Conservation (phyloP, 2,888 invertebrate species). For the Brenthis hecate region DNA sequence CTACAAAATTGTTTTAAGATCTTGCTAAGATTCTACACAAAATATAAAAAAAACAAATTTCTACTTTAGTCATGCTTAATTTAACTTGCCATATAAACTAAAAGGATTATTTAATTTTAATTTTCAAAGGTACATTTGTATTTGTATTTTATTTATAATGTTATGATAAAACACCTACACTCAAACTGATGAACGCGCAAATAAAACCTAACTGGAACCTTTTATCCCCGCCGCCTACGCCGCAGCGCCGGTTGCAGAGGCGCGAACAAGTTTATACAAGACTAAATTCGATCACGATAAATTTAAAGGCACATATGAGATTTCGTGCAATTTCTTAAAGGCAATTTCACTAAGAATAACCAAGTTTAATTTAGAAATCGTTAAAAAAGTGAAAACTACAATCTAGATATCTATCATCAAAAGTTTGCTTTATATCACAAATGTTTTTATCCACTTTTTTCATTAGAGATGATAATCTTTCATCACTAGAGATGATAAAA, state of each 20-base stretch:
- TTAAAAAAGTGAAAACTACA: too few species aligned
- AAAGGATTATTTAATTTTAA: neutral
- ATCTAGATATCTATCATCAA: too few species aligned
- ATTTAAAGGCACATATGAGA: neutral
- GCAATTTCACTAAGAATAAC: neutral
- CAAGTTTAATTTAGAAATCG: too few species aligned
- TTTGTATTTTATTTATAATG: neutral
- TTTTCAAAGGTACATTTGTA: conserved; percentile 2
- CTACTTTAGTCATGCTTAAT: too few species aligned
- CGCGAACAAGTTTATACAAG: conserved; percentile 18
- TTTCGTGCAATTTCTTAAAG: neutral
- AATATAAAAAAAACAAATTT: neutral
- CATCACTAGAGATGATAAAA: too few species aligned
- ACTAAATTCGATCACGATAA: conserved; percentile 13
- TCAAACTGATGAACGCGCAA: conserved; percentile 20
- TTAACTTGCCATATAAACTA: neutral
- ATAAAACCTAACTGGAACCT: conserved; percentile 26
- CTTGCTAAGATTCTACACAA: neutral
- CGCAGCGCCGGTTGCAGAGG: conserved; percentile 8
- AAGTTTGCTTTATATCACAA: too few species aligned
- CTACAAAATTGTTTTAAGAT: neutral
- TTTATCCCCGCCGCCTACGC: conserved; percentile 15
- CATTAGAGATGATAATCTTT: too few species aligned
- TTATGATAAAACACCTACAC: conserved; percentile 20
- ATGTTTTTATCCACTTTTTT: too few species aligned